Conservation (phyloP, 2,113 vertebrate species). For the Serinus canaria region DNA sequence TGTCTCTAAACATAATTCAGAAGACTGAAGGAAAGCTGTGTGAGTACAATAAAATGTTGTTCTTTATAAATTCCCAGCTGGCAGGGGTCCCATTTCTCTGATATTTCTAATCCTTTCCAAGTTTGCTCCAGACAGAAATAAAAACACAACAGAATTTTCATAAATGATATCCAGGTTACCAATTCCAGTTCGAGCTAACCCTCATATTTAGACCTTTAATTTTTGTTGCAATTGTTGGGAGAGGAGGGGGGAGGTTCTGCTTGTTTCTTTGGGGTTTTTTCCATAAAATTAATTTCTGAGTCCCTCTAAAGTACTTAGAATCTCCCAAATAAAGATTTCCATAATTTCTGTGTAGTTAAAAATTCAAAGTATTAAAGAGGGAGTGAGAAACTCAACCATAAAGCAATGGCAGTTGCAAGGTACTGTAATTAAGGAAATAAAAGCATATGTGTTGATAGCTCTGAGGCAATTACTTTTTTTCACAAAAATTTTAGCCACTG, state of each 20-base stretch:
- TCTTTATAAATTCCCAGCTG: constrained; percentile 19
- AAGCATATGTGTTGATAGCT: neutral
- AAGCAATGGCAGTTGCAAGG: neutral
- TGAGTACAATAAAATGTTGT: constrained; percentile 20
- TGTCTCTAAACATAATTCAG: constrained; percentile 28
- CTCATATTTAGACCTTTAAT: neutral
- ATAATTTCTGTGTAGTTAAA: neutral
- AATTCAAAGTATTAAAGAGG: neutral
- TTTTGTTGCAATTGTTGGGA: neutral
- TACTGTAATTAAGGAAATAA: neutral
- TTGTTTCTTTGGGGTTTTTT: neutral
- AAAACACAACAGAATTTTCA: constrained; percentile 5
- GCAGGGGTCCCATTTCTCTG: neutral
- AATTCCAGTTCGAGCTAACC: neutral
- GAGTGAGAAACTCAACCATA: neutral
- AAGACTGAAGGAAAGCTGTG: neutral
- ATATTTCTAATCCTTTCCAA: neutral
- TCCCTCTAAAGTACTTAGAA: neutral
- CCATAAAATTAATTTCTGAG: neutral
- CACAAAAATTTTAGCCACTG: neutral
- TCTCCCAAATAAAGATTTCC: neutral
- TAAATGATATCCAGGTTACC: neutral
- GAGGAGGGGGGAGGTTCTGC: neutral
- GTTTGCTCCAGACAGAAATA: neutral
- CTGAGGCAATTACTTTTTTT: neutral